Evolutionary conservation across 2,113 vertebrate species (phyloP), one percentile per base, ranked within the genome.

Genomic region (Piprites chloris): DNA sequence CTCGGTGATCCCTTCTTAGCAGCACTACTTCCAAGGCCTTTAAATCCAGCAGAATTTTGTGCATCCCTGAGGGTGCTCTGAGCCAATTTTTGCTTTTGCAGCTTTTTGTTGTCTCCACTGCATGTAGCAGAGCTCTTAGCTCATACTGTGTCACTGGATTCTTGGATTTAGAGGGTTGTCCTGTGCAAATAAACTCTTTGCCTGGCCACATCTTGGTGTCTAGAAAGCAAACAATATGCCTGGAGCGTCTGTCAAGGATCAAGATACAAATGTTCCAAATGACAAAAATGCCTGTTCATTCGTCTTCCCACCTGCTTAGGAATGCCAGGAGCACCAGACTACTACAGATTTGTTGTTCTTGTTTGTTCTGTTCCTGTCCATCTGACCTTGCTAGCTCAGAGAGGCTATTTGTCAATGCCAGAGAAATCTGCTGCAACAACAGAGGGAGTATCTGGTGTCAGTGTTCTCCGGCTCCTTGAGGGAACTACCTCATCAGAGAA

Each of bases 391-490:
- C 83, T 92, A 44, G 87, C 87, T 95, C 85, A 72, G 75, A 84
- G 6, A 39, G 52, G 73, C 56, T 68, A 61, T 94, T 96, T 87
- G 90, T 95, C 93, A 97, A 37, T 46, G 88, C 73, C 93, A 89
- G 61, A 80, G 80, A 69, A 93, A 86, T 75, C 76, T 89, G 76
- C 86, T 92, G 69, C 90, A 92, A 71, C 79, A 81, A 92, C 90
- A 63, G 52, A 89, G 86, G 83, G 86, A 89, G 49, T 94, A 93
- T 97, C 93, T 95, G 73, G 83, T 95, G 90, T 95, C 95, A 92
- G 85, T 85, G 49, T 87, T 78, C 69, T 85, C 47, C 79, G 42
- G 79, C 73, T 96, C 85, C 85, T 89, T 33, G 73, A 87, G 84
- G 73, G 23, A 95, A 92, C 83, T 92, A 65, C 86, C 80, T 95